Evolutionary conservation across 2,797 vertebrate species (phyloP), one percentile per base, ranked within the genome.

Genomic region (Monodelphis domestica): DNA sequence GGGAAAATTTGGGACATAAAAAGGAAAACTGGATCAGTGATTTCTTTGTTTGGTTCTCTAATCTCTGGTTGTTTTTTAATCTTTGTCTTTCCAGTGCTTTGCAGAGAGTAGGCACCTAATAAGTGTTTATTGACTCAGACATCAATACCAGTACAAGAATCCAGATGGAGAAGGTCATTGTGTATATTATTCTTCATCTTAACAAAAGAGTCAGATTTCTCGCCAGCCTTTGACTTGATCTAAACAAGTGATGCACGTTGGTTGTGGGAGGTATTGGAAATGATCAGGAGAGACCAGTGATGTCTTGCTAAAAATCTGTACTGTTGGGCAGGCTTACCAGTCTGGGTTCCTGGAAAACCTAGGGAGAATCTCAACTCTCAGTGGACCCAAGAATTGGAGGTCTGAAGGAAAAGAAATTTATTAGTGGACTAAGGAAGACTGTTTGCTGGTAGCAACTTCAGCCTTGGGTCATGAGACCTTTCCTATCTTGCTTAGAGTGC

Each of bases 161-260:
- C 30, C 91, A 90, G 97, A 95, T 96, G 95, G 90, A 33, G 95
- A 28, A 2, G 57, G 95, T 96, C 91, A 95, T 94, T 96, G 92
- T 94, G 78, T 93, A 53, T 51, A 51, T 95, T 92, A 51, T 54
- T 91, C 53, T 94, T 94, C 56, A 91, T 92, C 51, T 97, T 92
- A 90, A 89, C 91, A 1, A 29, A 70, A 0, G 0, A 97, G 93
- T 97, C 94, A 54, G 63, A 54, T 98, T 97, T 98, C 95, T 94
- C 94, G 78, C 12, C 70, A 91, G 97, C 93, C 97, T 95, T 91
- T 97, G 95, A 96, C 97, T 92, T 91, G 89, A 94, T 91, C 52
- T 90, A 97, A 94, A 97, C 70, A 96, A 87, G 28, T 89, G 94
- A 94, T 97, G 96, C 94, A 94, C 96, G 91, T 97, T 95, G 94